phyloP scores from a whole-genome alignment of 2,113 vertebrate genomes.

The Psilopsiagon aurifrons region DNA sequence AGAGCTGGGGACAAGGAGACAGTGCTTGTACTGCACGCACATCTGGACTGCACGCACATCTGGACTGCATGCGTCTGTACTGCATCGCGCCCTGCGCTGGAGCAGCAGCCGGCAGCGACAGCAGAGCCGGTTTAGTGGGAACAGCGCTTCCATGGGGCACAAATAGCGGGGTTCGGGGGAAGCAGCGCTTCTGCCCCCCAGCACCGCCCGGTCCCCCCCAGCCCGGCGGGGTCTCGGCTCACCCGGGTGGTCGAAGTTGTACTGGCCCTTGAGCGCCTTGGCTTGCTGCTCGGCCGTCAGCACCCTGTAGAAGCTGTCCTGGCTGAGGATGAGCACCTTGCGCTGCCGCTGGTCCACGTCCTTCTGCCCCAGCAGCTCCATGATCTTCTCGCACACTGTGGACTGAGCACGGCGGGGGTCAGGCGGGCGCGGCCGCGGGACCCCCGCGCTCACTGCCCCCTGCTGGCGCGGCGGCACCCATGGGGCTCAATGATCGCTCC shows the following conservation, averaged over 20 bases:
- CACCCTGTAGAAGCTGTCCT: constrained; percentile 93
- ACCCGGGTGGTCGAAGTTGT: constrained; percentile 99
- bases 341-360: constrained; percentile 93
- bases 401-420: constrained; percentile 76
- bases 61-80: too few species aligned
- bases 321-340: constrained; percentile 92
- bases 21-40: not conserved
- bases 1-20: accelerated
- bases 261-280: constrained; percentile 93
- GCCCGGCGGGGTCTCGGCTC: not conserved
- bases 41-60: too few species aligned
- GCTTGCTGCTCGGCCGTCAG: constrained; percentile 90
- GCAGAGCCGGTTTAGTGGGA: too few species aligned
- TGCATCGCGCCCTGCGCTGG: too few species aligned
- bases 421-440: not conserved
- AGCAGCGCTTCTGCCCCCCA: too few species aligned
- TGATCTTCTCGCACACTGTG: constrained; percentile 97
- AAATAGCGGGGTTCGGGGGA: too few species aligned
- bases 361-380: constrained; percentile 97
- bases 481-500: too few species aligned
- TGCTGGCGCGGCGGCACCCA: not conserved
- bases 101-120: too few species aligned
- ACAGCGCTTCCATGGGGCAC: too few species aligned
- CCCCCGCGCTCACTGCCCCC: not conserved
- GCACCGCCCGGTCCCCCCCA: too few species aligned